phyloP scores from a whole-genome alignment of 2,797 vertebrate species.

The Galagoides demidoff region DNA sequence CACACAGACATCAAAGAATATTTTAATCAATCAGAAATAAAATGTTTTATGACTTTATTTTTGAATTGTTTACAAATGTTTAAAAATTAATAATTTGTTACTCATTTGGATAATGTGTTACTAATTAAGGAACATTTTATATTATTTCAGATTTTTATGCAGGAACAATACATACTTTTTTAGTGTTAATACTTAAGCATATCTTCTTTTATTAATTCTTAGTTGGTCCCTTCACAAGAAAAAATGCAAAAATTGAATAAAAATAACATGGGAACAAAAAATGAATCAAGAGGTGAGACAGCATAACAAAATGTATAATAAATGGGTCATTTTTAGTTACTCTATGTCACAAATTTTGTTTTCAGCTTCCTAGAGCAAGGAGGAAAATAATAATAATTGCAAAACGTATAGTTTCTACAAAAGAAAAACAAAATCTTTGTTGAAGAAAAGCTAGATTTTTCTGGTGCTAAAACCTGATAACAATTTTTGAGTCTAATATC shows the following conservation, averaged over 20 bases:
- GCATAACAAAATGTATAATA: background rate
- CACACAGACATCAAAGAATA: background rate
- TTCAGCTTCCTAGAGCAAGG: conserved; percentile 3
- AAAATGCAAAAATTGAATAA: conserved; percentile 33
- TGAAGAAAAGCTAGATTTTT: conserved; percentile 24
- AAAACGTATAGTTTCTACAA: background rate
- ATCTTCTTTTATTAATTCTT: conserved; percentile 51
- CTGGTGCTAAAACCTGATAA: background rate
- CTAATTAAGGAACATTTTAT: conserved; percentile 39
- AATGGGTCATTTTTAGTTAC: conserved; percentile 1
- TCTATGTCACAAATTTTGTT: background rate
- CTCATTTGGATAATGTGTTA: background rate
- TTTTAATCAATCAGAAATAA: conserved; percentile 4
- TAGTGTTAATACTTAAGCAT: background rate
- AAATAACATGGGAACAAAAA: background rate
- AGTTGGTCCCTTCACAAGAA: background rate
- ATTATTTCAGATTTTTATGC: conserved; percentile 30
- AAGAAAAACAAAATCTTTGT: background rate
- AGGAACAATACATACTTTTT: conserved; percentile 33
- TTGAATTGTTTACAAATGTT: conserved; percentile 1
- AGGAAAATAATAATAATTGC: conserved; percentile 27
- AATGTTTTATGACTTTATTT: background rate
- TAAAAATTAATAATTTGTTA: conserved; percentile 19
- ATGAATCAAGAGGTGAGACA: background rate
- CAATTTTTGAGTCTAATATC: background rate